phyloP scores from a whole-genome alignment of 2,888 invertebrate genomes.

The Sesia apiformis region DNA sequence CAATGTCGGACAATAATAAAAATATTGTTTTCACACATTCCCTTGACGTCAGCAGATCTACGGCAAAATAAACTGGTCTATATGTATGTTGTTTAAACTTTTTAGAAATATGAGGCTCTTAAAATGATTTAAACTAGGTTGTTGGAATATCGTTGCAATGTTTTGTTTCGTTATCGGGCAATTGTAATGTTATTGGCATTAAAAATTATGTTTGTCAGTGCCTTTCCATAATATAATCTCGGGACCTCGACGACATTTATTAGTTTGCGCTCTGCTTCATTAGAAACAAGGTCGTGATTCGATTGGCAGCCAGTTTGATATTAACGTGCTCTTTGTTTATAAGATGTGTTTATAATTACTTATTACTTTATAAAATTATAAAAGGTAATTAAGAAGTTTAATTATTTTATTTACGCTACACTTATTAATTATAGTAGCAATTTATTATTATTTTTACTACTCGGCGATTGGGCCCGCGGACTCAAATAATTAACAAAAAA shows the following conservation, averaged over 20 bases:
- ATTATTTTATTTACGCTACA: too few relatives aligned
- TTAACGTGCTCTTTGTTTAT: too few relatives aligned
- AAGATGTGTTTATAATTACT: too few relatives aligned
- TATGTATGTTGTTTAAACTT: too few relatives aligned
- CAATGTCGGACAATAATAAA: neutral
- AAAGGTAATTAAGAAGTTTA: too few relatives aligned
- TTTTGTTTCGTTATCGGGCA: conserved; percentile 23
- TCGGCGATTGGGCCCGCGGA: too few relatives aligned
- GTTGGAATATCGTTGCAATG: neutral
- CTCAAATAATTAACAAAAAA: too few relatives aligned
- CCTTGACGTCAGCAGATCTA: neutral
- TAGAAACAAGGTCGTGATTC: conserved; percentile 4
- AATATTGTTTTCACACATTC: neutral
- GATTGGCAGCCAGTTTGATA: neutral
- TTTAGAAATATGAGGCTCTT: too few relatives aligned
- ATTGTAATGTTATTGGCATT: conserved; percentile 28
- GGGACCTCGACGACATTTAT: conserved; percentile 15
- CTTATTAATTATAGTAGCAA: too few relatives aligned
- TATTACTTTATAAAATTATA: too few relatives aligned
- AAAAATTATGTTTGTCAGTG: conserved; percentile 14
- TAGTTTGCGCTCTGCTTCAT: conserved; percentile 19
- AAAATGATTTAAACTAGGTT: neutral
- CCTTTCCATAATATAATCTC: conserved; percentile 18
- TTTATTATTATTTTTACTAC: too few relatives aligned
- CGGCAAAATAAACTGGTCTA: neutral